phyloP scores from a whole-genome alignment of 1,140 invertebrate species.

The Bactericera cockerelli region DNA sequence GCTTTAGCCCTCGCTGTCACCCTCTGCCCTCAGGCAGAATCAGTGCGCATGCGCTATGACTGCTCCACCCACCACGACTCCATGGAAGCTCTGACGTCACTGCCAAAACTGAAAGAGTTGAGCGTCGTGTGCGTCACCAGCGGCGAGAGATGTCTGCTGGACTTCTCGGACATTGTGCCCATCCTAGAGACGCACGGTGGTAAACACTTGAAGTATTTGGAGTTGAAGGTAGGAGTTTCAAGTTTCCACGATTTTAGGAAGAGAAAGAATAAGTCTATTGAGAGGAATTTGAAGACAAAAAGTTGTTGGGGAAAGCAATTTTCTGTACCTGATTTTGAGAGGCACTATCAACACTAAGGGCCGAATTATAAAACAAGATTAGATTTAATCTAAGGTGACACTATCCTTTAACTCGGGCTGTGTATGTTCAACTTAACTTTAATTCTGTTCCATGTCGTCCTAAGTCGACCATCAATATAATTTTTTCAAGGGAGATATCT shows the following conservation, averaged over 20 bases:
- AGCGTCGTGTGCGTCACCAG: slow-evolving; percentile 26
- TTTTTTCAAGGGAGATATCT: too few relatives aligned
- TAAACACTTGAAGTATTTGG: slow-evolving; percentile 18
- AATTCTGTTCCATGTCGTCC: too few relatives aligned
- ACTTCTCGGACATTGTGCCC: slow-evolving; percentile 24
- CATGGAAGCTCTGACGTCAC: slow-evolving; percentile 17
- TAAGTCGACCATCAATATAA: too few relatives aligned
- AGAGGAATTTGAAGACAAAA: too few relatives aligned
- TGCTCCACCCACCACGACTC: slow-evolving; percentile 24
- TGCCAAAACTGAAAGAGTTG: slow-evolving; percentile 20
- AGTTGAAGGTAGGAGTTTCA: slow-evolving; percentile 23
- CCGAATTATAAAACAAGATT: too few relatives aligned
- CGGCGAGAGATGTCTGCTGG: slow-evolving; percentile 23
- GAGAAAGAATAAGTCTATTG: too few relatives aligned
- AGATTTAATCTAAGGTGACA: too few relatives aligned
- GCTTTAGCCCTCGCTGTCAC: slow-evolving; percentile 21
- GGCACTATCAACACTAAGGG: too few relatives aligned
- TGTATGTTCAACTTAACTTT: too few relatives aligned
- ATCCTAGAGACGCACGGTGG: slow-evolving; percentile 22
- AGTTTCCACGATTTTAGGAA: not conserved
- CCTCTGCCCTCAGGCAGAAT: slow-evolving; percentile 22
- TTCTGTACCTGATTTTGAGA: too few relatives aligned
- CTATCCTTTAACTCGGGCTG: too few relatives aligned
- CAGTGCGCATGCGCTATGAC: slow-evolving; percentile 21
- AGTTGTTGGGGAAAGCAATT: too few relatives aligned